Evolutionary conservation across 2,797 vertebrate genomes (phyloP).

Genomic region (Agapornis canus): DNA sequence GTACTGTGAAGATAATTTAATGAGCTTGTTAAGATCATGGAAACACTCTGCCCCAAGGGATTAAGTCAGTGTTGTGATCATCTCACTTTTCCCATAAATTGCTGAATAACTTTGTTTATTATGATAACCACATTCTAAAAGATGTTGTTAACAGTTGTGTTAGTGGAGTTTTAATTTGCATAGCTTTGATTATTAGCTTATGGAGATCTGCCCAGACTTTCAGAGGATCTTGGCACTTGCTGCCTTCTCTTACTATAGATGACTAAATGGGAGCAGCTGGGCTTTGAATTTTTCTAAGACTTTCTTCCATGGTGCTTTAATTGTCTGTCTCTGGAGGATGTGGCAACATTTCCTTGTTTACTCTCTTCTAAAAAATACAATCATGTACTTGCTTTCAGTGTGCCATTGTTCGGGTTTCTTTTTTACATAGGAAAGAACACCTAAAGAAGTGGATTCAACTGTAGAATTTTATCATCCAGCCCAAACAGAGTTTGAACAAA

Average conservation of each 20-base stretch:
- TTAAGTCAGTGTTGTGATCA: conserved; percentile 33
- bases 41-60: not conserved
- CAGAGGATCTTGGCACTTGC: not conserved
- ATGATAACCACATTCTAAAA: not conserved
- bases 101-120: not conserved
- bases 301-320: not conserved
- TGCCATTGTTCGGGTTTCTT: not conserved
- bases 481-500: conserved; percentile 80
- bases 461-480: conserved; percentile 85
- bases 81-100: conserved; percentile 4
- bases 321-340: not conserved
- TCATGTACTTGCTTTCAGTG: not conserved
- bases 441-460: conserved; percentile 76
- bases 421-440: conserved; percentile 70
- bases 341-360: not conserved
- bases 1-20: not conserved
- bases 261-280: not conserved
- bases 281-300: not conserved
- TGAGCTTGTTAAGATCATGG: not conserved
- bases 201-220: not conserved
- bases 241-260: not conserved
- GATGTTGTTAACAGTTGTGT: not conserved
- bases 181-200: conserved; percentile 1
- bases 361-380: not conserved
- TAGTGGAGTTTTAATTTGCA: conserved; percentile 14